Evolutionary conservation across 2,113 vertebrate species (phyloP).

Genomic region (Silurus meridionalis): DNA sequence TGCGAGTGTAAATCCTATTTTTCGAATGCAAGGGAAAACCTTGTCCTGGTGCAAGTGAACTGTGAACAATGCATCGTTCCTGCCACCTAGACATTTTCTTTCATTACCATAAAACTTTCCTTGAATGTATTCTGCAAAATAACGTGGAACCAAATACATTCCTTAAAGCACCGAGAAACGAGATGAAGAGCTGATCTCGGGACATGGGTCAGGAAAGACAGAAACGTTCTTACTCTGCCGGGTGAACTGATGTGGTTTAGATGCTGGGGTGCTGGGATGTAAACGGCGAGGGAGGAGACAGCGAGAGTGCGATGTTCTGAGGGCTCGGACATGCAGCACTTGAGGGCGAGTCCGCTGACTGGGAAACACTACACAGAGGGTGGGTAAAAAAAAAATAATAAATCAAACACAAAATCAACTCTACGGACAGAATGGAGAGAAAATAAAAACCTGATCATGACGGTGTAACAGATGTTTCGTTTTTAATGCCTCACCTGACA

Average conservation of each 20-base stretch:
- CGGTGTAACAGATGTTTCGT: no score
- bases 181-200: constrained; percentile 18
- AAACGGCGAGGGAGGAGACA: constrained; percentile 67
- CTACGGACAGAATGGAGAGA: background rate
- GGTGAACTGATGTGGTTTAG: constrained; percentile 43
- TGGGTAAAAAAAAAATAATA: background rate
- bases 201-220: background rate
- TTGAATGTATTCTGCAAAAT: constrained; percentile 24
- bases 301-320: constrained; percentile 62
- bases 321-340: constrained; percentile 56
- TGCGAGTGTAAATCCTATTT: constrained; percentile 32
- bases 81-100: background rate
- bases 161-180: constrained; percentile 35
- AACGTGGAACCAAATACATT: constrained; percentile 26
- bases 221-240: background rate
- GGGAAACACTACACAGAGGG: constrained; percentile 64
- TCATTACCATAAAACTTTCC: background rate
- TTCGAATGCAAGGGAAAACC: constrained; percentile 11
- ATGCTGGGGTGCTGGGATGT: constrained; percentile 65
- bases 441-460: background rate
- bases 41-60: constrained; percentile 6
- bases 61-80: constrained; percentile 8
- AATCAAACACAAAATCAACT: background rate
- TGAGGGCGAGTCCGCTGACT: constrained; percentile 62
- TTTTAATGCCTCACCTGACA: constrained; percentile 65